phyloP scores from a whole-genome alignment of 37 sponge, comb jelly and placozoan genomes.

The Spongilla lacustris region DNA sequence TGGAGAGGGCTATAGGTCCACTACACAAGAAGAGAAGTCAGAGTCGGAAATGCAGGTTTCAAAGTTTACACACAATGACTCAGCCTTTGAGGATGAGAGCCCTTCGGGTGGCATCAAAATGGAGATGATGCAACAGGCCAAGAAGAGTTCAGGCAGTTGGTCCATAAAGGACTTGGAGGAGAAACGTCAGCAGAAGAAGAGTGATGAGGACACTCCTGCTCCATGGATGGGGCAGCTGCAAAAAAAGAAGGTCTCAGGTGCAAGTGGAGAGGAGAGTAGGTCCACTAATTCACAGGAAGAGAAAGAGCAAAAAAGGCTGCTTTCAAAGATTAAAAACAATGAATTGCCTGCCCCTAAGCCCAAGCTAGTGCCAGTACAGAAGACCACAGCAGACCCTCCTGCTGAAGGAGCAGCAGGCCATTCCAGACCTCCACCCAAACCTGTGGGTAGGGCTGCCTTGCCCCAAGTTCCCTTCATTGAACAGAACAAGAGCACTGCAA shows the following conservation, averaged over 20 bases:
- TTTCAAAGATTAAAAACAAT: neutral
- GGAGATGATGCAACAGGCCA: too few species aligned
- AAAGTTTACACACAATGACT: neutral
- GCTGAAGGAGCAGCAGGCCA: neutral
- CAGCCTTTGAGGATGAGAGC: constrained; percentile 2
- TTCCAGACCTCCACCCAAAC: neutral
- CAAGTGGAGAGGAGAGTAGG: too few species aligned
- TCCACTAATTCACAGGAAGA: neutral
- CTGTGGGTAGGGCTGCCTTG: neutral
- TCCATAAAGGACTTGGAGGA: too few species aligned
- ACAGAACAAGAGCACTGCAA: neutral
- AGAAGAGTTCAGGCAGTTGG: too few species aligned
- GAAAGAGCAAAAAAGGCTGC: neutral
- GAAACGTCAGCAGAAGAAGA: constrained; percentile 8
- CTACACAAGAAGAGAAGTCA: constrained; percentile 6
- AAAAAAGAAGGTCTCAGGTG: neutral
- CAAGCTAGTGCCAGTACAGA: neutral
- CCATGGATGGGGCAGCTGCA: too few species aligned
- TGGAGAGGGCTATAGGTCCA: neutral
- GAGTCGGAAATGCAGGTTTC: neutral
- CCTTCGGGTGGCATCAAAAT: neutral
- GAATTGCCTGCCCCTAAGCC: neutral
- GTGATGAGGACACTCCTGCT: neutral
- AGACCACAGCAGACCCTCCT: neutral
- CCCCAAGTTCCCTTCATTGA: neutral